Percentiles rank a stretch among this genome's conserved stretches.
These are phyloP conservation scores for Ectobius pallidus DNA, from an alignment of 2,888 invertebrate species.

Conservation along the genomic window DNA sequence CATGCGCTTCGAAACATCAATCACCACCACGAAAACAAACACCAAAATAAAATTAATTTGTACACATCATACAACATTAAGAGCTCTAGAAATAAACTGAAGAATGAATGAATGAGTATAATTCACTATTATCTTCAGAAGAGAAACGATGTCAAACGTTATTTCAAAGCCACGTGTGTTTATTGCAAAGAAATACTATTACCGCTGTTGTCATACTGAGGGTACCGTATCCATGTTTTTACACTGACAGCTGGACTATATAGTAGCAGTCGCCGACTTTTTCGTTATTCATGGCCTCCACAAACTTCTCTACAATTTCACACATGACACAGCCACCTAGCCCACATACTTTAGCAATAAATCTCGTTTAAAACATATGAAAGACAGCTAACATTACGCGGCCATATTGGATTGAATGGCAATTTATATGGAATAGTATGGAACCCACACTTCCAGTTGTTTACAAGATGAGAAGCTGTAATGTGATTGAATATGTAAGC, in stretches of 20 bases:
- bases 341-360: background rate
- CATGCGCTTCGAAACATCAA: too few species aligned
- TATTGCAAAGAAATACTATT: slow-evolving; percentile 22
- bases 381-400: slow-evolving; percentile 30
- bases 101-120: too few species aligned
- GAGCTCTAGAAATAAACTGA: too few species aligned
- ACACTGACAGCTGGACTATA: slow-evolving; percentile 35
- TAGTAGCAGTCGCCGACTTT: background rate
- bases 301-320: background rate
- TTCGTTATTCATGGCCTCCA: background rate
- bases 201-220: background rate
- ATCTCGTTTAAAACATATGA: slow-evolving; percentile 10
- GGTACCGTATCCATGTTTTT: slow-evolving; percentile 38
- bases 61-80: too few species aligned
- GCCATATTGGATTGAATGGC: slow-evolving; percentile 41
- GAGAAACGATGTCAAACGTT: too few species aligned
- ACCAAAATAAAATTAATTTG: too few species aligned
- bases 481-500: slow-evolving; percentile 15
- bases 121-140: too few species aligned
- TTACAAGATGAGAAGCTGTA: slow-evolving; percentile 15
- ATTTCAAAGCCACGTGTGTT: slow-evolving; percentile 34
- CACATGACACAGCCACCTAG: background rate
- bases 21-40: too few species aligned
- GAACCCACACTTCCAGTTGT: slow-evolving; percentile 30
- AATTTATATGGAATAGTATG: slow-evolving; percentile 35